These are phyloP conservation scores for Eristalis tenax DNA, from an alignment of 2,888 invertebrate genomes.

Conservation along the genomic window DNA sequence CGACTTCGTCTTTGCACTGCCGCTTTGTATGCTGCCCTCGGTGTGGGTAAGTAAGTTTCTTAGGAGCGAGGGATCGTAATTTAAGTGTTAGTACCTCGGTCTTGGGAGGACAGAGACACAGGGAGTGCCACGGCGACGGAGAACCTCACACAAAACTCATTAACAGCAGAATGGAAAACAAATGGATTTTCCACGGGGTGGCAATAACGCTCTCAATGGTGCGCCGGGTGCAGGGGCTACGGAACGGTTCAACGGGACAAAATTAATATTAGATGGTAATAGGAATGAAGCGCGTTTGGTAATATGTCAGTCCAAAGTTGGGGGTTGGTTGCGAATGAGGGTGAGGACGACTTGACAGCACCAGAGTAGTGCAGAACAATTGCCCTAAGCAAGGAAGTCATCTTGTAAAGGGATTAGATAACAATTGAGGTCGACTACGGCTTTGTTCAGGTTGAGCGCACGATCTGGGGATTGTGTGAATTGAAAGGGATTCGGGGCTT, in stretches of 20 bases:
- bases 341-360: slow-evolving; percentile 2
- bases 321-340: neutral
- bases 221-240: neutral
- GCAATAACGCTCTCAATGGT: slow-evolving; percentile 62
- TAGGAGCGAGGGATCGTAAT: slow-evolving; percentile 50
- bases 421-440: neutral
- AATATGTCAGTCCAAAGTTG: slow-evolving; percentile 62
- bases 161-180: slow-evolving; percentile 71
- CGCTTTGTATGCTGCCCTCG: slow-evolving; percentile 53
- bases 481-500: neutral
- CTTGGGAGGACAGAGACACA: slow-evolving; percentile 1
- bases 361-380: slow-evolving; percentile 46
- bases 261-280: slow-evolving; percentile 67
- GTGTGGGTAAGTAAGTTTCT: slow-evolving; percentile 49
- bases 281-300: slow-evolving; percentile 67
- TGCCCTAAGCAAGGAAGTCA: slow-evolving; percentile 25
- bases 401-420: slow-evolving; percentile 2
- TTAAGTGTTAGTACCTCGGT: slow-evolving; percentile 65
- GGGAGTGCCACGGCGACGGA: slow-evolving; percentile 21
- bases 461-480: neutral
- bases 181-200: slow-evolving; percentile 71
- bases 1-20: slow-evolving; percentile 1
- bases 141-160: slow-evolving; percentile 68
- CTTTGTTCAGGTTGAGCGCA: neutral
- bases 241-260: slow-evolving; percentile 36